A percentile compares a stretch with the other conserved stretches of the same genome.
Conservation (phyloP, 1,140 invertebrate species). For the Ruditapes philippinarum region DNA sequence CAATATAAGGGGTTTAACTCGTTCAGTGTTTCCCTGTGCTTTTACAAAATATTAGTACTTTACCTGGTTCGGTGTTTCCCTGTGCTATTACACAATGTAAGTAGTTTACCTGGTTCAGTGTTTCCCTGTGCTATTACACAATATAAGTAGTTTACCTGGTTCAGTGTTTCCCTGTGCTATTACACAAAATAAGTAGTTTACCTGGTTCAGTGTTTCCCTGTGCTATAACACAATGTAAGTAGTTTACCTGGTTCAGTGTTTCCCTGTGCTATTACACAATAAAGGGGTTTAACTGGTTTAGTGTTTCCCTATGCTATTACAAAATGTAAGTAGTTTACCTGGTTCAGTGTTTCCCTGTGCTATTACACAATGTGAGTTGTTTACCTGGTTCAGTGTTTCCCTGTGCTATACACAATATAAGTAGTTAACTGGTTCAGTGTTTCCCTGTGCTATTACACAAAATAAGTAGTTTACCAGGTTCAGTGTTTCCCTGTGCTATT, state of each 20-base stretch:
- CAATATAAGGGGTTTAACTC: conserved; percentile 83
- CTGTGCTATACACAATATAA: too few species aligned
- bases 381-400: too few species aligned
- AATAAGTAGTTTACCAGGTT: conserved; percentile 84
- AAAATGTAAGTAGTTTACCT: conserved; percentile 78
- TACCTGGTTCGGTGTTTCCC: conserved; percentile 87
- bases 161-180: conserved; percentile 86
- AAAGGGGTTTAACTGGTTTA: too few species aligned
- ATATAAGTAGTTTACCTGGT: conserved; percentile 83
- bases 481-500: conserved; percentile 85
- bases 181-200: conserved; percentile 80
- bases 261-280: conserved; percentile 87
- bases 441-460: too few species aligned
- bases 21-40: conserved; percentile 86
- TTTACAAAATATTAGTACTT: conserved; percentile 66
- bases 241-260: conserved; percentile 86
- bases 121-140: conserved; percentile 84
- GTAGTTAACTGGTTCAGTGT: too few species aligned
- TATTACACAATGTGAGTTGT: conserved; percentile 86
- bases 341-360: conserved; percentile 86
- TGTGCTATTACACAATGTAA: conserved; percentile 79
- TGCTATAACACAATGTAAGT: conserved; percentile 76
- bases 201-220: conserved; percentile 87
- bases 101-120: conserved; percentile 86
- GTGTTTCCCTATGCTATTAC: too few species aligned